Evolutionary conservation across 2,113 vertebrate species (phyloP), one percentile per base, ranked within the genome.

Genomic region (Aspiorhynchus laticeps): DNA sequence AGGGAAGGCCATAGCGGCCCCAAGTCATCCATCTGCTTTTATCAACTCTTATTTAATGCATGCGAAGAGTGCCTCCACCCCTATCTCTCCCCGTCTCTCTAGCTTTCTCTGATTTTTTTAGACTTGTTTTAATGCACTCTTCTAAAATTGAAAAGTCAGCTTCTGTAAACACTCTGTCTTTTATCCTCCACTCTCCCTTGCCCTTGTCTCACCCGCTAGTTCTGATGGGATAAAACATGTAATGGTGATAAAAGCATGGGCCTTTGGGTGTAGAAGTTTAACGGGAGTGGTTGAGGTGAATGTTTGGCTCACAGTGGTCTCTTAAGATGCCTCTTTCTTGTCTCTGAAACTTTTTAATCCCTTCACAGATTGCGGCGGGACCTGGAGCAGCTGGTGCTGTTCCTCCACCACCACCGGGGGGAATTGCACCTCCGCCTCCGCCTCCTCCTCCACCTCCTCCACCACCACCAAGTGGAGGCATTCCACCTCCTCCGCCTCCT

Each of bases 291-390:
- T n/a, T 65, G 26, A 36, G 80, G 56, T 36, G 21, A 33, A 81
- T 67, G 71, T 61, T 71, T 48, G 21, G n/a, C 31, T n/a, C 24
- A 53, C n/a, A n/a, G 51, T 24, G 31, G 56, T 73, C 36, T 74
- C 14, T 17, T 17, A 74, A 48, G 38, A 80, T 75, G 69, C 24
- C 48, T 12, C 59, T 78, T 74, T 59, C 26, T 7, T 88, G 10
- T 87, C 88, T 0, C 0, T 92, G 73, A 78, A 63, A 61, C 12
- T 85, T 26, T 41, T 0, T 56, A 12, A 2, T 87, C 1, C 80
- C 26, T 76, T 36, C 65, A 17, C 90, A 97, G 97, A 93, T 91
- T 88, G 89, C 94, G 63, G 73, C 75, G 2, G 91, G 92, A 80
- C 90, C 91, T 46, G 14, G 89, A 71, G 90, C 67, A 0, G 83